Base-by-base conservation (phyloP, 2,797 vertebrate genomes). In the Florisuga fusca region DNA sequence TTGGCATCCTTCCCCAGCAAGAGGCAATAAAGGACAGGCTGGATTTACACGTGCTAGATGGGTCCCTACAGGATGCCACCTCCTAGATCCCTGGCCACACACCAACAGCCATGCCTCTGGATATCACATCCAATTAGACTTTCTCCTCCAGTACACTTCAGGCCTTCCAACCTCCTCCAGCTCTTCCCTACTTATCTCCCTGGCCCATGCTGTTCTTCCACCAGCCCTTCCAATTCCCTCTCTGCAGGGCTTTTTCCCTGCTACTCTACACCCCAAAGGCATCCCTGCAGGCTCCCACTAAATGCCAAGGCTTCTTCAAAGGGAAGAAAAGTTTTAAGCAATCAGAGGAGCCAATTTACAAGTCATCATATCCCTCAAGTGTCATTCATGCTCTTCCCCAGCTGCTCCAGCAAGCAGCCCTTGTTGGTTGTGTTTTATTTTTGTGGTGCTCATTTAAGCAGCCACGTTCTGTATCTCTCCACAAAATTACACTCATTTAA, bases 351-450 rank as follows among this genome's bases (percentile, higher is more conserved):
- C 57, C 73, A 48, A 54, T 84, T 84, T 77, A 64, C 71, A 84
- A 94, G 75, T 58, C 33, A 3, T 67, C 61, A 85, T 63, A 75
- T 82, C 62, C 81, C 72, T 62, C 59, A 50, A 22, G 15, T 81
- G 78, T 48, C 80, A 22, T 86, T 94, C 58, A 6, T 34, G 67
- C 68, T 71, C 68, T 91, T 89, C 61, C 84, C 90, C 55, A 66
- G 72, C 86, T 85, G 87, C 63, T 73, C 55, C 69, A 67, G 71
- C 69, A 34, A 87, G 20, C 63, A 64, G 58, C 53, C 89, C 84
- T 94, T 45, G 51, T 76, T 89, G 69, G 67, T 29, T 58, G 80
- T 95, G 90, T 50, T 95, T 95, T 84, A 89, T 93, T 94, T 94
- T 67, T 78, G 85, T 20, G 27, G 57, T 21, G 59, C 87, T 96